A percentile compares a stretch with the other conserved stretches of the same genome.
These are phyloP conservation scores for Netelia melanura DNA, from an alignment of 2,888 invertebrate genomes.

Conservation along the genomic window DNA sequence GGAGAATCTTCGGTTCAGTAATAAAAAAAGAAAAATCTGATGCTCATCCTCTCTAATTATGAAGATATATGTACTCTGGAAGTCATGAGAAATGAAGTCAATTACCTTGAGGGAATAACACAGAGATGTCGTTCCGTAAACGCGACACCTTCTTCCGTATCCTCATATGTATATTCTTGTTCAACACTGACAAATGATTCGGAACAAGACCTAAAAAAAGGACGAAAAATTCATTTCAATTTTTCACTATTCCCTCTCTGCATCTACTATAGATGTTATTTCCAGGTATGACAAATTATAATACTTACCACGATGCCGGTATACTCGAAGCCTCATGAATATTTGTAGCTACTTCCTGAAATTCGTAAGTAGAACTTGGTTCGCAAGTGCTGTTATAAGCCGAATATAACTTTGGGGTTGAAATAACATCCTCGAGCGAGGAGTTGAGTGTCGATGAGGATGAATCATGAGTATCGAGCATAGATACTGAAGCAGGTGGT, in stretches of 20 bases:
- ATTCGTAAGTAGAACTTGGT: conserved; percentile 21
- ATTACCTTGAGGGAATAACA: conserved; percentile 87
- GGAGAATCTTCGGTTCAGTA: too few relatives aligned
- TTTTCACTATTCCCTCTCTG: neutral
- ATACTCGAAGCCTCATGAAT: conserved; percentile 6
- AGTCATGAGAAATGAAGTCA: conserved; percentile 60
- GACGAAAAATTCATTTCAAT: neutral
- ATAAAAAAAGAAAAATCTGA: too few relatives aligned
- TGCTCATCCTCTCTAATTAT: neutral
- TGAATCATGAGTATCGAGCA: conserved; percentile 52
- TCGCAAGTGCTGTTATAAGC: conserved; percentile 46
- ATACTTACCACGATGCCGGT: conserved; percentile 38
- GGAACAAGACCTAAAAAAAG: conserved; percentile 52
- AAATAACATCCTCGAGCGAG: neutral
- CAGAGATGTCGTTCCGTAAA: conserved; percentile 89
- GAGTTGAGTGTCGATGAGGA: conserved; percentile 13
- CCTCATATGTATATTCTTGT: conserved; percentile 92
- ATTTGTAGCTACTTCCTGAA: conserved; percentile 18
- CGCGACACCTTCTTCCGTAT: conserved; percentile 89
- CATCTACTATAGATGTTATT: neutral
- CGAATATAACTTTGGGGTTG: conserved; percentile 35
- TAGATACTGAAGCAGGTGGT: conserved; percentile 67
- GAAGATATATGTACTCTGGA: neutral
- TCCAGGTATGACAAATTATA: neutral
- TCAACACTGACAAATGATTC: conserved; percentile 87